These are phyloP conservation scores for Lepus americanus DNA, from an alignment of 2,113 vertebrate genomes.

Conservation along the genomic window DNA sequence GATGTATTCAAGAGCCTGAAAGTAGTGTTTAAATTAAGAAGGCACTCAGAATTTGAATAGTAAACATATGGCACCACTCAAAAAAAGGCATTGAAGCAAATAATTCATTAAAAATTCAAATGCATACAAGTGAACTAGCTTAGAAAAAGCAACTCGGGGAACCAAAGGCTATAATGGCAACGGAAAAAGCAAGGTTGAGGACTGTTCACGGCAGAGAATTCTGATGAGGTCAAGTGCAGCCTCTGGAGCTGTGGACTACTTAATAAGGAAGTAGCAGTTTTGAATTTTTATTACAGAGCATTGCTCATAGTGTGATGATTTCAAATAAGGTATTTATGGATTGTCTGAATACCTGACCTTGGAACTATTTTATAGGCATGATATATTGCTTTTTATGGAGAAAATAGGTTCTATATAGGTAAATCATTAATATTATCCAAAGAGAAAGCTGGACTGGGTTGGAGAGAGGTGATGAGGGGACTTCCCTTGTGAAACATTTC, in stretches of 20 bases:
- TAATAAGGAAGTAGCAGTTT: conserved; percentile 9
- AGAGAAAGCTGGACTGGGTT: background rate
- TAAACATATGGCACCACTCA: conserved; percentile 61
- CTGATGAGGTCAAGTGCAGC: conserved; percentile 4
- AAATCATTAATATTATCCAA: conserved; percentile 67
- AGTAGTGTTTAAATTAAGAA: conserved; percentile 65
- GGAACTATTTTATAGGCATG: conserved; percentile 62
- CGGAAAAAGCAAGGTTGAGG: background rate
- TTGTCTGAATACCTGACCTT: conserved; percentile 70
- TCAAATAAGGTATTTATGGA: conserved; percentile 70
- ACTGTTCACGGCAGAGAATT: background rate
- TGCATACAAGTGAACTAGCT: conserved; percentile 65
- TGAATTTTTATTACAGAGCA: conserved; percentile 58
- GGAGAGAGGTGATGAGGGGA: background rate
- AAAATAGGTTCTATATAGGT: conserved; percentile 45
- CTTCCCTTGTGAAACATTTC: conserved; percentile 53
- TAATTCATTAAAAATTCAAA: conserved; percentile 77
- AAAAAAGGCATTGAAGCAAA: conserved; percentile 61
- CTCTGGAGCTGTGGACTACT: background rate
- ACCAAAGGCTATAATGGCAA: conserved; percentile 6
- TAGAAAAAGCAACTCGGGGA: conserved; percentile 56
- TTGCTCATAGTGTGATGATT: conserved; percentile 23
- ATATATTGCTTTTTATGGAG: conserved; percentile 59
- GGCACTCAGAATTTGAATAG: conserved; percentile 8
- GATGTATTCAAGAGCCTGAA: conserved; percentile 8